These are phyloP conservation scores for Aurelia sp. DNA, from an alignment of 30 jellyfish, hydroid and myxozoan species.

Conservation along the genomic window DNA sequence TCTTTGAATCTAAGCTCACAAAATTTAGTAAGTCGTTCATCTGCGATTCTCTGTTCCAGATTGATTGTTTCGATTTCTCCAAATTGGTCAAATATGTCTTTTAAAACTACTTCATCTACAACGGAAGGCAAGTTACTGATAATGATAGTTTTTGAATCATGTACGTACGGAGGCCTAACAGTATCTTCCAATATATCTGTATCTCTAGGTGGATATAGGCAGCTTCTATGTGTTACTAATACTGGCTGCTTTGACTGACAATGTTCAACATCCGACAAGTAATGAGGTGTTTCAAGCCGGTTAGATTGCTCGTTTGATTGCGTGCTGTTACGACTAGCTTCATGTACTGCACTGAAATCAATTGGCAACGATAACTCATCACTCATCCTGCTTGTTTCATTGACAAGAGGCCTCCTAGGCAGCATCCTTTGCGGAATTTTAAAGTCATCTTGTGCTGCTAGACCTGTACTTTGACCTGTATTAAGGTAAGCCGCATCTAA, in stretches of 20 bases:
- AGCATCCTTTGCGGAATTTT: not conserved
- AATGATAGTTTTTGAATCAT: not conserved
- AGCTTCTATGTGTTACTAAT: not conserved
- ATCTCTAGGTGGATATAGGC: constrained; percentile 12
- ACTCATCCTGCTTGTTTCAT: not conserved
- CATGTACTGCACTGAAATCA: not conserved
- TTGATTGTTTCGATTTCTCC: not conserved
- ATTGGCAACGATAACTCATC: not conserved
- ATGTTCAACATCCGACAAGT: not conserved
- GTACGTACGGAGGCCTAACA: not conserved
- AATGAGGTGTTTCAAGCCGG: not conserved
- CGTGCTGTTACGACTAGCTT: not conserved
- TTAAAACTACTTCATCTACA: not conserved
- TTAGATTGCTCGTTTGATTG: not conserved
- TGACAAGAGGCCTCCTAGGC: not conserved
- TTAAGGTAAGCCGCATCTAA: not conserved
- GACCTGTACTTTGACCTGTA: not conserved
- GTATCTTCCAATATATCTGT: not conserved
- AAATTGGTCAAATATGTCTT: not conserved
- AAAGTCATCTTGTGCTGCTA: not conserved
- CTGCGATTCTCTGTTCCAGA: not conserved
- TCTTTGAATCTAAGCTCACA: constrained; percentile 2
- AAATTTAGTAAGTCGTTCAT: constrained; percentile 1
- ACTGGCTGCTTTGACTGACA: not conserved
- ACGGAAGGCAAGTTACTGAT: constrained; percentile 2